Base-by-base conservation (phyloP, 2,888 invertebrate genomes). In the Ecliptopera silaceata region DNA sequence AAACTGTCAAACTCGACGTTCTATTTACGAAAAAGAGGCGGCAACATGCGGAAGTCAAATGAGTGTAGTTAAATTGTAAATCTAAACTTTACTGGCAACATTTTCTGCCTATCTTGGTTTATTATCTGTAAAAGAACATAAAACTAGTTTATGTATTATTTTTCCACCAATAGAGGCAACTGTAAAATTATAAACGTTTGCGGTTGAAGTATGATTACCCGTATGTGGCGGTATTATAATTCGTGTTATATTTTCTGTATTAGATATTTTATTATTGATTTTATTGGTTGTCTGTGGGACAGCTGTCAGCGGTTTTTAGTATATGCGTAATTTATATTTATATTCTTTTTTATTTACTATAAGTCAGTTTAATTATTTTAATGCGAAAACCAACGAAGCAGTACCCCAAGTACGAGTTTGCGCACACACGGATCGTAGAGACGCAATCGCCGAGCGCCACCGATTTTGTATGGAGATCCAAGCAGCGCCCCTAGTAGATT, bases 121-220 rank as follows among this genome's bases (percentile, higher is more conserved):
- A 41, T 42, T 20, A 41, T 26, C 31, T 42, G 42, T 41, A 26
- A n/a, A 34, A 17, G 15, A 31, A 6, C 15, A 43, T 44, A 55
- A 31, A 43, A 15, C 15, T 31, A 11, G n/a, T 31, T 10, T 20
- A 10, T 43, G 17, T 42, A 42, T 12, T 26, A 20, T 12, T 6
- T 43, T 48, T 55, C 43, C 3, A 31, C 56, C 46, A 51, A 57
- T 57, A 42, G 38, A n/a, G 13, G 22, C 22, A 32, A 29, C 18
- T 10, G 31, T 44, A 49, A 15, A 4, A 15, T 13, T 36, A 45
- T 51, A 61, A 58, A 50, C 50, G 53, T 74, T 74, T 75, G 77
- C 76, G 85, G 87, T 87, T 62, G 87, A 86, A 70, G 75, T 73
- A 71, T 79, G 80, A 88, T 87, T 87, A 86, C 87, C 88, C 87